Evolutionary conservation across 2,113 vertebrate species (phyloP).

Genomic region (Malurus melanocephalus): DNA sequence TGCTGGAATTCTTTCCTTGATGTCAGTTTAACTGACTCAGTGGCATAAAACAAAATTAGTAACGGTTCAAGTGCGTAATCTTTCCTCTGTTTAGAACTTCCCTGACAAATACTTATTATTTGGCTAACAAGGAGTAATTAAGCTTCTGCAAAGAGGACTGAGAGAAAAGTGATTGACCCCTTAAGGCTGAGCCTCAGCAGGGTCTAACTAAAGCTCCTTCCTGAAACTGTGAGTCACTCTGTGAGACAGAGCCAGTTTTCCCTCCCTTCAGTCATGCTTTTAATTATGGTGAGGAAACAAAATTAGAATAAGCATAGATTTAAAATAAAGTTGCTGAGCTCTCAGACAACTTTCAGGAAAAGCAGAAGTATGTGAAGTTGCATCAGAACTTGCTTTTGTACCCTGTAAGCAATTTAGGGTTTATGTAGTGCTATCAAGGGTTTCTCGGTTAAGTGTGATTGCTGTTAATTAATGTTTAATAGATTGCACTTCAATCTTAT

Average conservation of each 20-base stretch:
- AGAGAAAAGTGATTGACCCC: constrained; percentile 15
- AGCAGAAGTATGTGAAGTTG: neutral
- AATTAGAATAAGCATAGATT: neutral
- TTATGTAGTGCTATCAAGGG: neutral
- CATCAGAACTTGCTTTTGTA: constrained; percentile 1
- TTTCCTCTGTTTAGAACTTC: constrained; percentile 1
- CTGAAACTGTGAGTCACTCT: constrained; percentile 25
- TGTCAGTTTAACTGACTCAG: constrained; percentile 13
- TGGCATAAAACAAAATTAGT: constrained; percentile 37
- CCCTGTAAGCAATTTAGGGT: neutral
- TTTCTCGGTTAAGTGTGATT: neutral
- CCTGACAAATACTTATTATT: constrained; percentile 27
- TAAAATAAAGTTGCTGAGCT: neutral
- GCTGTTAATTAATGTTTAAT: neutral
- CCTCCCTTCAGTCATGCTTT: neutral
- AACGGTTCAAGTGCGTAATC: constrained; percentile 17
- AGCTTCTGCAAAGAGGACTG: constrained; percentile 7
- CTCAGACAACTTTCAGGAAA: constrained; percentile 8
- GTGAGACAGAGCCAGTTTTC: neutral
- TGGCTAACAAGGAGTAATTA: constrained; percentile 45
- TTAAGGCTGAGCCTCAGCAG: constrained; percentile 7
- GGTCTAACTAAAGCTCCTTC: constrained; percentile 35
- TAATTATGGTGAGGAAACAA: neutral
- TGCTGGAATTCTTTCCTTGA: constrained; percentile 24
- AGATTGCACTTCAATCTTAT: neutral